These are phyloP conservation scores for Drosophila elegans DNA, from an alignment of 1,140 invertebrate species.

Conservation along the genomic window DNA sequence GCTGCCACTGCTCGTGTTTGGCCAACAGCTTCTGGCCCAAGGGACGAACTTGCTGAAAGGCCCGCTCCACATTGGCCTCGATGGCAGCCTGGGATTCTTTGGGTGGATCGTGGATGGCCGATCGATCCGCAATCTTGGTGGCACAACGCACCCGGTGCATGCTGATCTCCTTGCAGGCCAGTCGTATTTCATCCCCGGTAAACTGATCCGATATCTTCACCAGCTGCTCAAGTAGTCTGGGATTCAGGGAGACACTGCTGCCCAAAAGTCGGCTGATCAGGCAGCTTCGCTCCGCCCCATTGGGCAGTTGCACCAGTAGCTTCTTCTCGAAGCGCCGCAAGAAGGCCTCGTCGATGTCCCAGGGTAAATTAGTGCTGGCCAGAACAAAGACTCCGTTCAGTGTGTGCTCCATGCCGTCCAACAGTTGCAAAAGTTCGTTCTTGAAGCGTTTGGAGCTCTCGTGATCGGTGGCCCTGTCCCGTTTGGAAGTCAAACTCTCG, in stretches of 20 bases:
- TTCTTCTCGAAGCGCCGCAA: conserved; percentile 95
- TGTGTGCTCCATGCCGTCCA: conserved; percentile 92
- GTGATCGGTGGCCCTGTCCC: conserved; percentile 91
- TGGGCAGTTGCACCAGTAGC: conserved; percentile 92
- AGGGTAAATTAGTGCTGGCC: conserved; percentile 96
- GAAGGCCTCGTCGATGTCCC: conserved; percentile 96
- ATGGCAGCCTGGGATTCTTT: conserved; percentile 32
- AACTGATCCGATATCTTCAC: conserved; percentile 90
- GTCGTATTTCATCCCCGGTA: conserved; percentile 92
- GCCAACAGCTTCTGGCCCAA: conserved; percentile 67
- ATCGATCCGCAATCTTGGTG: conserved; percentile 13
- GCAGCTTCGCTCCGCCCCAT: conserved; percentile 87
- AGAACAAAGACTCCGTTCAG: conserved; percentile 90
- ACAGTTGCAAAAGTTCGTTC: conserved; percentile 95
- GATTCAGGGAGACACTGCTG: conserved; percentile 68
- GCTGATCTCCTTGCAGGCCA: conserved; percentile 94
- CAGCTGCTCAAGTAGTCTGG: conserved; percentile 86
- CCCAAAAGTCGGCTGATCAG: conserved; percentile 89
- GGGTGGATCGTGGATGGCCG: background rate
- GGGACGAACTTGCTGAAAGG: conserved; percentile 69
- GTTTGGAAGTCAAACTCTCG: conserved; percentile 92
- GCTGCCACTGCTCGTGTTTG: conserved; percentile 74
- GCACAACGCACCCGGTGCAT: conserved; percentile 87
- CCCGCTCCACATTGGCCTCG: conserved; percentile 55
- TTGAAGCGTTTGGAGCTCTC: conserved; percentile 96